Evolutionary conservation across 1,140 invertebrate species (phyloP).

Genomic region (Sinella curviseta): DNA sequence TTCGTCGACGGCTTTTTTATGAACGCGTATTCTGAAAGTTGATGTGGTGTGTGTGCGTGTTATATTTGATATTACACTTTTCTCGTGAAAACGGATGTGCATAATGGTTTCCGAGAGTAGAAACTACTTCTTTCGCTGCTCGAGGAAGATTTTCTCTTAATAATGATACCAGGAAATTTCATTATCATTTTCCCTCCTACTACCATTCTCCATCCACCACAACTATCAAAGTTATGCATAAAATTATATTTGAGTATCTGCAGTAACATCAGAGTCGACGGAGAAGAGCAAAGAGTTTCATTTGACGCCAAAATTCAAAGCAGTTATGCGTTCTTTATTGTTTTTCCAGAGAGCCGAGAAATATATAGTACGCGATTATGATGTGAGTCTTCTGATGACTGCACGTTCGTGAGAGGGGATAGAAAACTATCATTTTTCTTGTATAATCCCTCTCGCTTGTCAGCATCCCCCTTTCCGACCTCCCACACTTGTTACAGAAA

Average conservation of each 20-base stretch:
- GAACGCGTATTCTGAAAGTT: not conserved
- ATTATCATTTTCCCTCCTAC: not conserved
- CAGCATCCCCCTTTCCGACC: not conserved
- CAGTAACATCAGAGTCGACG: not conserved
- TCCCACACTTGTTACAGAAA: too few relatives aligned
- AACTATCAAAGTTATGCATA: not conserved
- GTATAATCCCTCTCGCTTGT: not conserved
- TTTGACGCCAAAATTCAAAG: not conserved
- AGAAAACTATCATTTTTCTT: not conserved
- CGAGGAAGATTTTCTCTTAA: not conserved
- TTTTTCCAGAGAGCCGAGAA: not conserved
- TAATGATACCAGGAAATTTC: constrained; percentile 25
- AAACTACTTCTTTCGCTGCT: constrained; percentile 5
- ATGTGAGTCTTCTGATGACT: not conserved
- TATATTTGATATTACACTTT: constrained; percentile 5
- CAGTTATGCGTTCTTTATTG: not conserved
- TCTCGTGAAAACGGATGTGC: constrained; percentile 3
- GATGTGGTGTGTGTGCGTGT: not conserved
- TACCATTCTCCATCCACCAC: not conserved
- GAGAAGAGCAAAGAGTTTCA: not conserved
- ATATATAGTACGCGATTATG: constrained; percentile 5
- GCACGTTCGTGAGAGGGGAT: not conserved
- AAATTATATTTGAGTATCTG: not conserved
- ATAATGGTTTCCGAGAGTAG: constrained; percentile 2
- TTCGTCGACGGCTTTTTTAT: too few relatives aligned